Evolutionary conservation across 2,888 invertebrate species (phyloP), one percentile per base, ranked within the genome.

Genomic region (Nemotelus pantherinus): DNA sequence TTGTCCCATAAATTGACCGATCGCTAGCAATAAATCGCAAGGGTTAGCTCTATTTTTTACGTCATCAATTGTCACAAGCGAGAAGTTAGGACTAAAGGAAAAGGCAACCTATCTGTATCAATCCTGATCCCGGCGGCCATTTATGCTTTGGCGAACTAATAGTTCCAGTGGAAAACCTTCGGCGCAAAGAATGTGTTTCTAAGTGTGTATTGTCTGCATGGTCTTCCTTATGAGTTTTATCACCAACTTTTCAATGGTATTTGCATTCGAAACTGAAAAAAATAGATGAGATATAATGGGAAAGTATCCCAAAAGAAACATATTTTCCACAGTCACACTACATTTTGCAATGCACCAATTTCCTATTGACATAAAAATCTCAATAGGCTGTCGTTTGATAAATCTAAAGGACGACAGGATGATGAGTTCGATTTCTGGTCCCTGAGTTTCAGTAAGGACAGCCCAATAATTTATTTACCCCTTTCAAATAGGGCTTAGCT

Each of bases 381-480:
- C 78, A 71, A 78, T 76, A 76, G 71, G 67, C 55, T 64, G 58
- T 41, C 76, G 45, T 78, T 77, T 77, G 79, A 79, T 77, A 74
- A 77, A 79, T 79, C 77, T 71, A 65, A 10, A 74, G 70, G 67
- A 74, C 44, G 68, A 48, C 77, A 77, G 67, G 68, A 67, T 77
- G 74, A 58, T 74, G 60, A 76, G 65, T 50, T 1, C 47, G 74
- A 63, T 44, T 39, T 60, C 50, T 48, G 67, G 68, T 45, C 74
- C 25, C n/a, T 71, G 64, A 45, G 43, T 57, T 77, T 43, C 65
- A 58, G 70, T 48, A 77, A 79, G 75, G 72, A 70, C 76, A 77
- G 44, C 77, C 79, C 58, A 70, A 77, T 77, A 77, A 79, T 79
- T 79, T 79, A 79, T 79, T 77, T 77, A 79, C 77, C 79, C 77